These are phyloP conservation scores for Melinaea menophilus DNA, from an alignment of 2,888 invertebrate genomes.

Conservation along the genomic window DNA sequence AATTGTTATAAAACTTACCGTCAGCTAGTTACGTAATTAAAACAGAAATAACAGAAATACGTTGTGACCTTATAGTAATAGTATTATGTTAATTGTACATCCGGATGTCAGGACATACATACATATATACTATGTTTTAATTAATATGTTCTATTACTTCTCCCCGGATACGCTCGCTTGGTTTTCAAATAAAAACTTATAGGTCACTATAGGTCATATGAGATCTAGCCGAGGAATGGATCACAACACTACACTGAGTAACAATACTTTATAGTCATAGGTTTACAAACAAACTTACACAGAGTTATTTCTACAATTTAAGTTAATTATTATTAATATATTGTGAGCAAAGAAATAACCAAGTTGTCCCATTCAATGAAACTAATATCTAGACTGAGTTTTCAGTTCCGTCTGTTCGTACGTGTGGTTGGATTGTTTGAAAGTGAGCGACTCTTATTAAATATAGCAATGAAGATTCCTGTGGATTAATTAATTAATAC, in stretches of 20 bases:
- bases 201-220: constrained; percentile 24
- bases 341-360: too few species aligned
- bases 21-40: not conserved
- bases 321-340: too few species aligned
- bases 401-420: too few species aligned
- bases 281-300: not conserved
- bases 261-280: not conserved
- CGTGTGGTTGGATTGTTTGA: too few species aligned
- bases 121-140: constrained; percentile 7
- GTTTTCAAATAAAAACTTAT: constrained; percentile 18
- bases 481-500: not conserved
- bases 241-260: constrained; percentile 6
- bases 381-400: too few species aligned
- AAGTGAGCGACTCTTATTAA: too few species aligned
- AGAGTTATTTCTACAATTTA: not conserved
- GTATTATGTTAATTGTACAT: not conserved
- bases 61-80: not conserved
- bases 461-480: too few species aligned
- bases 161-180: constrained; percentile 27
- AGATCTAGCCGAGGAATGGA: not conserved
- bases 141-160: constrained; percentile 24
- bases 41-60: not conserved
- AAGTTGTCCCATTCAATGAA: too few species aligned
- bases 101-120: constrained; percentile 15
- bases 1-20: not conserved